Base-by-base conservation (phyloP, 2,797 vertebrate genomes). In the Numenius phaeopus region DNA sequence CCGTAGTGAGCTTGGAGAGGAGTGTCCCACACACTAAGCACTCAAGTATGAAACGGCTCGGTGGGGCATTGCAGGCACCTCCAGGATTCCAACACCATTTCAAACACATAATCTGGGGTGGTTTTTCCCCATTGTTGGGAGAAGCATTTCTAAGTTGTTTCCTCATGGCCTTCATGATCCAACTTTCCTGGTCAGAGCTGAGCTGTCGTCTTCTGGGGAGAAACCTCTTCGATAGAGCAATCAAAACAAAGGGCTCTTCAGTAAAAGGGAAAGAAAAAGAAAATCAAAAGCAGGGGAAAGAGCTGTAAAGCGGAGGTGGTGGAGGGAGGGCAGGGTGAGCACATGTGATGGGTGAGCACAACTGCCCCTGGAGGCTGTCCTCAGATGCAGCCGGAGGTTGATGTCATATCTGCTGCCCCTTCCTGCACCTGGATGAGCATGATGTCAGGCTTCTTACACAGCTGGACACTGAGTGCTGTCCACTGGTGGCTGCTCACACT, bases 341-440 rank as follows among this genome's bases (percentile, higher is more conserved):
- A 24, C 0, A 4, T n/a, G n/a, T n/a, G n/a, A 57, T 3, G 32
- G 55, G 6, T 0, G 10, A 61, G 5, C 26, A 24, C 0, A 4
- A 15, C 30, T 44, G 50, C 20, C 23, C 40, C 5, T 0, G 2
- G 29, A 22, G 67, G 11, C 34, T 65, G 34, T 34, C 47, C 57
- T 40, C 1, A 1, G 23, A 18, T 22, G 37, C 90, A 62, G 57
- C 42, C 1, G 2, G 49, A 69, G 22, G 17, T 66, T 32, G 49
- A 46, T 2, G 3, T 82, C 76, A 70, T 15, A 29, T 30, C 42
- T 47, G 24, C 62, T 0, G 0, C 37, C 70, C 59, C 40, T 70
- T 49, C 61, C 83, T 46, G 24, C 22, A 26, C n/a, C 44, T 2
- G 0, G 37, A 4, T 0, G 2, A 67, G 23, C 30, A 10, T 37